These are phyloP conservation scores for Coccyzus lansbergi DNA, from an alignment of 2,797 vertebrate species.

Conservation along the genomic window DNA sequence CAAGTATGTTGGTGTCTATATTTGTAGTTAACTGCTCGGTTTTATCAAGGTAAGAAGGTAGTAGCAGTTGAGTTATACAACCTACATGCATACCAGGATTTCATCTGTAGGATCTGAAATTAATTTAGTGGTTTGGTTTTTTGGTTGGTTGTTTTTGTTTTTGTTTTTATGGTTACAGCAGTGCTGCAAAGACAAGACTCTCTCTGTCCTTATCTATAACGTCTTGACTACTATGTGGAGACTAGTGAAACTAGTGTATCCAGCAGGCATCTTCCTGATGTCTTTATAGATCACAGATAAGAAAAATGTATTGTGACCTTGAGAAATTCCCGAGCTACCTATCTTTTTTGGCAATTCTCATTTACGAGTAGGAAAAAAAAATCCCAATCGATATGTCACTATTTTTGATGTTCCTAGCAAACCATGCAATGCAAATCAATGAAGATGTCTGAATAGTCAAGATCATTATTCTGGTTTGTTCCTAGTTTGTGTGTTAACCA, in stretches of 20 bases:
- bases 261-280: background rate
- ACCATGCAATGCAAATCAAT: background rate
- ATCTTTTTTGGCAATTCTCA: background rate
- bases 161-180: background rate
- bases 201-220: background rate
- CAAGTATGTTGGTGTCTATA: background rate
- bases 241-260: background rate
- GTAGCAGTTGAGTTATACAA: background rate
- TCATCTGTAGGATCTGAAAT: background rate
- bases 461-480: background rate
- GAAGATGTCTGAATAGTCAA: background rate
- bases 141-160: no score
- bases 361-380: background rate
- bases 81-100: background rate
- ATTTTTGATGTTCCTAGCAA: background rate
- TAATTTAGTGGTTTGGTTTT: background rate
- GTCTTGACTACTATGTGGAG: background rate
- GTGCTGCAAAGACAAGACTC: background rate
- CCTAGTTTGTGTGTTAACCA: background rate
- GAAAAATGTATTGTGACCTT: background rate
- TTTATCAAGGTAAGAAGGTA: background rate
- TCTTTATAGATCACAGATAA: background rate
- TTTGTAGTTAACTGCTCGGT: background rate
- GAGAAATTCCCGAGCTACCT: background rate
- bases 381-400: background rate